Evolutionary conservation across 2,888 invertebrate species (phyloP).

Genomic region (Pseudococcus viburni): DNA sequence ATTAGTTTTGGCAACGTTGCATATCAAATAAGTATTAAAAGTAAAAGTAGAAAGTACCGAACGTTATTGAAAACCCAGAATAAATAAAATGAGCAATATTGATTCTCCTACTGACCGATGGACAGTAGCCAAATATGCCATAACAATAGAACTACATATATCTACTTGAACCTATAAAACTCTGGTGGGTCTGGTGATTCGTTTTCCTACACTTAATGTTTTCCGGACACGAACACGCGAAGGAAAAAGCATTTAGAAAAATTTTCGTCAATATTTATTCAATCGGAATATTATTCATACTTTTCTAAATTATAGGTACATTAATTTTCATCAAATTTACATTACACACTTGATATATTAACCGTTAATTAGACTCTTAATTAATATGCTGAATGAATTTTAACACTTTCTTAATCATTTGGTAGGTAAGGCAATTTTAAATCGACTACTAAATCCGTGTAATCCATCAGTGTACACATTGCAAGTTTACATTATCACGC

Average conservation of each 20-base stretch:
- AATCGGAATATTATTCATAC: slow-evolving; percentile 3
- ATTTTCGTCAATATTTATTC: neutral
- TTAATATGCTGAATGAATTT: neutral
- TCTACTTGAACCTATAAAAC: neutral
- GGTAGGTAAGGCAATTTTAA: neutral
- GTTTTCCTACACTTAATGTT: neutral
- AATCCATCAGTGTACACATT: neutral
- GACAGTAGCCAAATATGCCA: slow-evolving; percentile 52
- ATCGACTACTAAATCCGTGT: slow-evolving; percentile 5
- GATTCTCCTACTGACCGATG: slow-evolving; percentile 10
- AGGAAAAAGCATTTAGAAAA: neutral
- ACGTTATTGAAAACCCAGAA: slow-evolving; percentile 53
- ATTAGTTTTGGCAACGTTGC: slow-evolving; percentile 52
- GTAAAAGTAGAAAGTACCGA: slow-evolving; percentile 63
- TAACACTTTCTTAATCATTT: slow-evolving; percentile 4
- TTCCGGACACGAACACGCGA: neutral
- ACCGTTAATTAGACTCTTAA: slow-evolving; percentile 1
- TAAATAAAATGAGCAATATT: slow-evolving; percentile 55
- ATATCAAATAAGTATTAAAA: slow-evolving; percentile 52
- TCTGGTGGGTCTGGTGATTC: neutral
- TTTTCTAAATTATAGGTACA: neutral
- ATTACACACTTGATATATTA: neutral
- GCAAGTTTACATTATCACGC: neutral
- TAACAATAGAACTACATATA: slow-evolving; percentile 50
- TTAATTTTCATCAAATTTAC: neutral